Evolutionary conservation across 2,888 invertebrate genomes (phyloP).

Genomic region (Myopa testacea): DNA sequence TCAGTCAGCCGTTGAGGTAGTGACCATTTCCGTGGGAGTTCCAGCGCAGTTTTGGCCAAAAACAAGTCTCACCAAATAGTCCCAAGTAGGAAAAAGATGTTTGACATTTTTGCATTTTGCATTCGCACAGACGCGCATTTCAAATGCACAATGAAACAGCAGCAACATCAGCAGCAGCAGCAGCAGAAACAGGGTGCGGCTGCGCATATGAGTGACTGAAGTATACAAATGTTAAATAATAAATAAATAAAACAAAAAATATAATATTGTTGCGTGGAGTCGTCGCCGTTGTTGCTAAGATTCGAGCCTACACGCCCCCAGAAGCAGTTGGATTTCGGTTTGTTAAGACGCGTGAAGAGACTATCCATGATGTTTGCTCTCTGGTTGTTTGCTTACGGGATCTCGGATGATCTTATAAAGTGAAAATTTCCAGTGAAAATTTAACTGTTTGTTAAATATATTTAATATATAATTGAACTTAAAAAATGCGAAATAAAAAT

Average conservation of each 20-base stretch:
- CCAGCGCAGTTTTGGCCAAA: constrained; percentile 14
- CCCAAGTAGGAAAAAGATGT: constrained; percentile 28
- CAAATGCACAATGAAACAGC: background rate
- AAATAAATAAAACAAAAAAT: constrained; percentile 1
- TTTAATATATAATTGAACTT: no score
- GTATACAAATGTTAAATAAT: background rate
- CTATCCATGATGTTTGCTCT: background rate
- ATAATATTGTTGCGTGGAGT: background rate
- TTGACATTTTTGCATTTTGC: constrained; percentile 38
- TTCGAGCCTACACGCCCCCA: constrained; percentile 9
- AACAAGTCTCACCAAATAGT: constrained; percentile 3
- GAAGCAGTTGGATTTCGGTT: background rate
- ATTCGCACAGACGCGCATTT: constrained; percentile 28
- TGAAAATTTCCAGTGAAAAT: no score
- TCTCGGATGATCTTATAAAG: no score
- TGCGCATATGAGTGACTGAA: constrained; percentile 21
- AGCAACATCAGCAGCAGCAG: background rate
- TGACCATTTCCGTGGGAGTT: constrained; percentile 30
- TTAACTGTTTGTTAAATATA: no score
- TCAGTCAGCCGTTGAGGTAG: background rate
- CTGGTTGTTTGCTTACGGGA: background rate
- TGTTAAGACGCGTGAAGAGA: no score
- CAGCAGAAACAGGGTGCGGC: constrained; percentile 15
- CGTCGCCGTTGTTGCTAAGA: background rate
- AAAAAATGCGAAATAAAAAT: no score